Evolutionary conservation across 2,888 invertebrate genomes (phyloP).

Genomic region (Epirrhoe tristata): DNA sequence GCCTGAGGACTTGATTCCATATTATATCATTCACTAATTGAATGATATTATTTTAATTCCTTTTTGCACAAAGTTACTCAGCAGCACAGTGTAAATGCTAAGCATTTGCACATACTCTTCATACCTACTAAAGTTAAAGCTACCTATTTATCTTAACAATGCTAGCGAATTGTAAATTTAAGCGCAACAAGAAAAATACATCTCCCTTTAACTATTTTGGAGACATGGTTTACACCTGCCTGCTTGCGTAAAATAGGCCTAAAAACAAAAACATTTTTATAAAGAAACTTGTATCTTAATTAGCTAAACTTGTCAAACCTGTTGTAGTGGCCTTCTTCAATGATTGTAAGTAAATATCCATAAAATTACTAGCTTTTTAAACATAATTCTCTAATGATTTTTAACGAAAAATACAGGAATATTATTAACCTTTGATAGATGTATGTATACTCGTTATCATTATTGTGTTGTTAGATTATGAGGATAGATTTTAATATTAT

Average conservation of each 20-base stretch:
- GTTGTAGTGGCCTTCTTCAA: constrained; percentile 13
- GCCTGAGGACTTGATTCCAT: too few species aligned
- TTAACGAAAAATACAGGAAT: neutral
- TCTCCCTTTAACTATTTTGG: neutral
- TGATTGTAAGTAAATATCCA: neutral
- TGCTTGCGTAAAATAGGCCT: constrained; percentile 4
- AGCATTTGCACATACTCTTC: neutral
- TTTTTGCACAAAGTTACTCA: neutral
- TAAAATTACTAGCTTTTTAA: neutral
- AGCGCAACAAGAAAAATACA: neutral
- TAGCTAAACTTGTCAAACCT: constrained; percentile 24
- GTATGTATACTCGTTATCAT: too few species aligned
- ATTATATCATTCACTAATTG: neutral
- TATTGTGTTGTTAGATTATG: too few species aligned
- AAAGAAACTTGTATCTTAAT: constrained; percentile 13
- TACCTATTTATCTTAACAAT: neutral
- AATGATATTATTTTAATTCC: neutral
- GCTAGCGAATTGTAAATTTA: neutral
- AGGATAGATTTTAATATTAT: too few species aligned
- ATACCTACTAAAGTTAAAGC: neutral
- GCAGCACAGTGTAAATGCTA: neutral
- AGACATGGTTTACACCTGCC: neutral
- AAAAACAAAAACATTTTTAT: neutral
- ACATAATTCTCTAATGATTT: neutral
- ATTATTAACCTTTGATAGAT: neutral